Base-by-base conservation (phyloP, 2,113 vertebrate genomes). In the Phylloscopus trochilus region DNA sequence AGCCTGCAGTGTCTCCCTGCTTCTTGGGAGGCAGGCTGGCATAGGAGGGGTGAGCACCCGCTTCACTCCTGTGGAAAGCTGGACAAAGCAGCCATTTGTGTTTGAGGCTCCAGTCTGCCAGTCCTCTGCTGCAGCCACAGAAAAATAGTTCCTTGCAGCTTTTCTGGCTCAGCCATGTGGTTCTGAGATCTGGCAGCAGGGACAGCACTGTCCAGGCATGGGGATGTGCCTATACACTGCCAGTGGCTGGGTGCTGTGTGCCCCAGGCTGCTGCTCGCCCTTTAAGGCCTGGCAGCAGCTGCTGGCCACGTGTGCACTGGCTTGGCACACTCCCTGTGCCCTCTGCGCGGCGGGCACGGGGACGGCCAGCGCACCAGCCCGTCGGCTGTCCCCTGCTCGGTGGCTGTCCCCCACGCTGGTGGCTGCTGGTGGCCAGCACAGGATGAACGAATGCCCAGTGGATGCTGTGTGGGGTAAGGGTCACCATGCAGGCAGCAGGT, bases 401-500 rank as follows among this genome's bases (percentile, higher is more conserved):
- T 91, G 82, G 62, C 89, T 69, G 91, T 85, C 56, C 80, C 77
- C 86, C 1, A 0, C 21, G 0, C 74, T 11, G 20, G 53, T 8
- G 1, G 1, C 72, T 87, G 92, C 92, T 23, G 90, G 87, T 22
- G n/a, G 52, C 62, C 4, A 1, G 66, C 82, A 46, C 89, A 95
- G 95, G 87, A 96, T 96, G 96, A 96, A 89, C 0, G 20, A 52
- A 43, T 13, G 37, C 27, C 83, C 67, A 4, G 79, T 2, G 31
- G 86, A 55, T 3, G 23, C 68, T 52, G 89, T 21, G 22, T 91
- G 95, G 95, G 89, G 91, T 83, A 73, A 2, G 69, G 78, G 90
- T 49, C 93, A 95, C 87, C 84, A 96, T 96, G 95, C 90, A 96
- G 93, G 96, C 93, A 2, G 93, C 93, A 84, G 94, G 94, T 95